Percentiles rank a stretch among this genome's conserved stretches.
phyloP scores from a whole-genome alignment of 1,140 invertebrate genomes.

The Spodoptera frugiperda region DNA sequence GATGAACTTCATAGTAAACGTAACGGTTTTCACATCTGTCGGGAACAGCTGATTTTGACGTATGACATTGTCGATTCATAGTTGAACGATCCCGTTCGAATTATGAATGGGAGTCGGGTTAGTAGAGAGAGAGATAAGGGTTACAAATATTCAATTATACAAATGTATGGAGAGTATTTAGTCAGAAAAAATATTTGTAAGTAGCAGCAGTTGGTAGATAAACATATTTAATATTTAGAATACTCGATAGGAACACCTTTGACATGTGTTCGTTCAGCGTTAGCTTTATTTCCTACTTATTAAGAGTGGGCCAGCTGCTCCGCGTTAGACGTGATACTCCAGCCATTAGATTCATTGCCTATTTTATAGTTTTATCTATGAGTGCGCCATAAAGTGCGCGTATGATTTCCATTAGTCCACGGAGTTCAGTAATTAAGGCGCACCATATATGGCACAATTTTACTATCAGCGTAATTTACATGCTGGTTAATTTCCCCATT shows the following conservation, averaged over 20 bases:
- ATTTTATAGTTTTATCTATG: neutral
- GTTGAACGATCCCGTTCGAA: constrained; percentile 23
- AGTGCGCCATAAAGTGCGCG: no score
- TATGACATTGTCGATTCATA: constrained; percentile 17
- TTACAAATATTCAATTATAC: neutral
- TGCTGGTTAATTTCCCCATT: no score
- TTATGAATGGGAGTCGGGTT: neutral
- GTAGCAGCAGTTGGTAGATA: neutral
- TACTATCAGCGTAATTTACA: no score
- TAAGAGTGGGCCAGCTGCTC: constrained; percentile 4
- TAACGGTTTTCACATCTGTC: constrained; percentile 43
- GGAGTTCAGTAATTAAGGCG: no score
- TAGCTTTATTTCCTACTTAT: constrained; percentile 22
- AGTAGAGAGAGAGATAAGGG: constrained; percentile 2
- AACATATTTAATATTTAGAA: neutral
- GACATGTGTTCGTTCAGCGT: constrained; percentile 24
- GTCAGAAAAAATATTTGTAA: neutral
- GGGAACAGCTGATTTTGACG: constrained; percentile 54
- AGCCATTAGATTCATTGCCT: neutral
- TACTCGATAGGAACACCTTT: constrained; percentile 20
- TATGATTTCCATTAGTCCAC: no score
- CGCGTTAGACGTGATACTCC: neutral
- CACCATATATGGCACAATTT: no score
- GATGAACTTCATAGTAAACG: constrained; percentile 16
- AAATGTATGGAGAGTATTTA: neutral